Evolutionary conservation across 2,113 vertebrate genomes (phyloP).

Genomic region (Eira barbara): DNA sequence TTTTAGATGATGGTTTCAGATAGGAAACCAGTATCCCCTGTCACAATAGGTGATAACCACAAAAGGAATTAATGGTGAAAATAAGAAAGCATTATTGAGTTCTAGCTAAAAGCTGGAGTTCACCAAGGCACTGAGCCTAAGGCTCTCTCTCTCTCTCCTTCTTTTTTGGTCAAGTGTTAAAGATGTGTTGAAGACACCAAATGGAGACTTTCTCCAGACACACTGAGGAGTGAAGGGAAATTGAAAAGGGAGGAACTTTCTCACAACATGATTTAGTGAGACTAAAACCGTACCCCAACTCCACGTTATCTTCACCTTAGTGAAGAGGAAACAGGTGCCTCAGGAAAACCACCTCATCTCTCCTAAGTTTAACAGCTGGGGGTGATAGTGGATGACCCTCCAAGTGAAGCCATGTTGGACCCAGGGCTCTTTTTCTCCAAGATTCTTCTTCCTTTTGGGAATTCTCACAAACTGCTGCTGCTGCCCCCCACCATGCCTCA

Average conservation of each 20-base stretch:
- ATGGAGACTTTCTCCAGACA: not conserved
- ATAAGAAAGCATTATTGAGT: not conserved
- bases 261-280: not conserved
- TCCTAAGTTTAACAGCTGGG: not conserved
- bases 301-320: not conserved
- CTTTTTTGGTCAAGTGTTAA: not conserved
- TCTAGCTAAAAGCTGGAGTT: not conserved
- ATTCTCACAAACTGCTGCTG: not conserved
- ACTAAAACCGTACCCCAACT: not conserved
- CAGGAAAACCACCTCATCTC: not conserved
- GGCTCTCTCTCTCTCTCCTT: not conserved
- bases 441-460: not conserved
- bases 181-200: not conserved
- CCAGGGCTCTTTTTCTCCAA: not conserved
- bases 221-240: not conserved
- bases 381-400: not conserved
- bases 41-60: not conserved
- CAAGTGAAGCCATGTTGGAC: not conserved
- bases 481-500: accelerated
- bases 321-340: not conserved
- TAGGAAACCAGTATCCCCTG: not conserved
- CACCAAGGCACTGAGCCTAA: not conserved
- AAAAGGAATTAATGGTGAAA: not conserved
- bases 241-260: not conserved
- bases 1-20: constrained; percentile 20